Percentiles rank a stretch among this genome's conserved stretches.
Conservation (phyloP, 1,140 invertebrate genomes). For the Eriosoma lanigerum region DNA sequence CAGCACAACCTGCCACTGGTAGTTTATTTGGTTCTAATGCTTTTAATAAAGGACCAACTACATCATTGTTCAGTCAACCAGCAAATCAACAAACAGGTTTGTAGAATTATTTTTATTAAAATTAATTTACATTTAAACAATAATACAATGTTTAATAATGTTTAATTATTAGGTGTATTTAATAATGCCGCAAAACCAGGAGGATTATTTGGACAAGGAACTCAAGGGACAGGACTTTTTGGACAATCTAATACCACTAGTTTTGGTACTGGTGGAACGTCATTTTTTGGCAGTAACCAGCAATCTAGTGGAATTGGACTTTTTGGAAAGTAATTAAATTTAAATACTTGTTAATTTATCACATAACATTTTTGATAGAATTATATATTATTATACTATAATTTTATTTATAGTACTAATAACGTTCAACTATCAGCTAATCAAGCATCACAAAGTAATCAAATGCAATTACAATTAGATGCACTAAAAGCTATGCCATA, state of each 20-base stretch:
- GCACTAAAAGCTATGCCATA: slow-evolving; percentile 70
- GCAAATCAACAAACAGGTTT: slow-evolving; percentile 30
- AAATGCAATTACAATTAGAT: slow-evolving; percentile 62
- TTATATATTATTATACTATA: neutral
- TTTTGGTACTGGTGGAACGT: slow-evolving; percentile 55
- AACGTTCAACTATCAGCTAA: slow-evolving; percentile 25
- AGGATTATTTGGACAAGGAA: slow-evolving; percentile 63
- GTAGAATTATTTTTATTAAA: neutral
- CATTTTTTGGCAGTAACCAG: slow-evolving; percentile 29
- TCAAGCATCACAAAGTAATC: slow-evolving; percentile 59
- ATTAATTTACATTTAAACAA: neutral
- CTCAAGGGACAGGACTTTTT: slow-evolving; percentile 55
- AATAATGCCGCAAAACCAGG: slow-evolving; percentile 61
- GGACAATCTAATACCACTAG: slow-evolving; percentile 52
- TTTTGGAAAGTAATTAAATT: slow-evolving; percentile 33
- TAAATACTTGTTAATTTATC: neutral
- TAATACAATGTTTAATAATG: neutral
- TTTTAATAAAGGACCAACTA: slow-evolving; percentile 39
- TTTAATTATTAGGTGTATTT: slow-evolving; percentile 25
- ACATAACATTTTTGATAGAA: neutral
- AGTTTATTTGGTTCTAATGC: slow-evolving; percentile 62
- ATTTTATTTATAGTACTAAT: slow-evolving; percentile 36
- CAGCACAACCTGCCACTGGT: slow-evolving; percentile 59
- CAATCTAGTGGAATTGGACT: slow-evolving; percentile 37
- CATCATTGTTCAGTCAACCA: slow-evolving; percentile 41